Evolutionary conservation across 2,888 invertebrate species (phyloP), one percentile per base, ranked within the genome.

Genomic region (Rhingia rostrata): DNA sequence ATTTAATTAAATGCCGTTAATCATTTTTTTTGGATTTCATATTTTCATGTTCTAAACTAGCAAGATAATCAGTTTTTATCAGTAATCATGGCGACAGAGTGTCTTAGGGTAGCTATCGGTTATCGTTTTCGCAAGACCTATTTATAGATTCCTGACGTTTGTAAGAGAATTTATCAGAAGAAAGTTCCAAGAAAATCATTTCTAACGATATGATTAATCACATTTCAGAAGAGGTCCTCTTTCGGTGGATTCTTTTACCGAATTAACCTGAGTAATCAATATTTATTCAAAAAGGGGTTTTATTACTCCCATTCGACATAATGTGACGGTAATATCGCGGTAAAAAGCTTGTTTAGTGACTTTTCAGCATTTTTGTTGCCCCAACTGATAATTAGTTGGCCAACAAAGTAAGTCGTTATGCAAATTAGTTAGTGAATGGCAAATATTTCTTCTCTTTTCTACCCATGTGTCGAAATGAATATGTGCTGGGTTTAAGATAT

Each of bases 401-500:
- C 45, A 74, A 67, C 67, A 67, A 74, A 80, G 74, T 66, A 72
- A 82, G 72, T 82, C 63, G 66, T 78, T 82, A 82, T 78, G 82
- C 61, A 82, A 77, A 82, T 82, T 77, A 72, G 54, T 61, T 41
- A 60, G 58, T 56, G 66, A 81, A 77, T 56, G 66, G 77, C 61
- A 64, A 58, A 58, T 39, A 74, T 37, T 64, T 53, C 35, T 58
- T 22, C n/a, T 12, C 33, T 54, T 47, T 56, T 49, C 5, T 53
- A 49, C 45, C 39, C 32, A 6, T 37, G n/a, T 58, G n/a, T 49
- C 45, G 69, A 69, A 81, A 81, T 75, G 69, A 70, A 75, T 81
- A 22, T 9, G 58, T 51, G 47, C 43, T 43, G 9, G 54, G 69
- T 54, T 69, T 67, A 22, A 58, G 49, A 67, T 67, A 69, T 49